Conservation (phyloP, 2,113 vertebrate genomes). For the Dissostichus mawsoni region DNA sequence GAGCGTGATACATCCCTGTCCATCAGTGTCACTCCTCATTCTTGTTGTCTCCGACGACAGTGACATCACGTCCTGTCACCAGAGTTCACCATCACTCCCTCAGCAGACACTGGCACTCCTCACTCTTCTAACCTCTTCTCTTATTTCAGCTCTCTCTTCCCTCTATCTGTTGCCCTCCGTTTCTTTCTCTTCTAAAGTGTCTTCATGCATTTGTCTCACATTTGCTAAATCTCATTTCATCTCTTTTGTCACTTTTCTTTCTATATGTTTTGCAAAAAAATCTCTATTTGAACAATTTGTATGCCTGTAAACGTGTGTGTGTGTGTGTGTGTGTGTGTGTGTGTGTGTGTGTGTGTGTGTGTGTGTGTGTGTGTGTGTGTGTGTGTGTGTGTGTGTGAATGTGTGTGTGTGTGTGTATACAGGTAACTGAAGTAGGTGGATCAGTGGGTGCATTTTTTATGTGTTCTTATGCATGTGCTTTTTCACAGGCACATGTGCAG, state of each 20-base stretch:
- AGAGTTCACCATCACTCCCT: conserved; percentile 68
- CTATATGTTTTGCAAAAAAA: background rate
- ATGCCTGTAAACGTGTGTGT: background rate
- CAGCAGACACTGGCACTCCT: conserved; percentile 47
- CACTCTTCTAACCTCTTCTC: conserved; percentile 32
- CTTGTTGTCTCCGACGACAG: conserved; percentile 60
- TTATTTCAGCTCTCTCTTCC: conserved; percentile 45
- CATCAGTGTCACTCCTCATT: conserved; percentile 70
- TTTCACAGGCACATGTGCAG: background rate
- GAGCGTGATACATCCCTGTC: conserved; percentile 53
- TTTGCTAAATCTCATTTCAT: background rate
- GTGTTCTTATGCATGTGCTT: conserved; percentile 1
- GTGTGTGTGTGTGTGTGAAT: background rate
- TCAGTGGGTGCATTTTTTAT: background rate
- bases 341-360: too few species aligned
- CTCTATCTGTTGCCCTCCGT: conserved; percentile 40
- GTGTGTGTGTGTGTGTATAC: background rate
- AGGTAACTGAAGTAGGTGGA: background rate
- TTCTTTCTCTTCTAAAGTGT: conserved; percentile 43
- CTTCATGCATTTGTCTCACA: conserved; percentile 16
- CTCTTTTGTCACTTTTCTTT: background rate
- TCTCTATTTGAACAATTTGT: conserved; percentile 7
- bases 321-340: too few species aligned
- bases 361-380: too few species aligned
- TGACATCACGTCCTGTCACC: conserved; percentile 78